Percentiles rank a stretch among this genome's conserved stretches.
Evolutionary conservation across 1,140 invertebrate species (phyloP).

Genomic region (Brachionus plicatilis): DNA sequence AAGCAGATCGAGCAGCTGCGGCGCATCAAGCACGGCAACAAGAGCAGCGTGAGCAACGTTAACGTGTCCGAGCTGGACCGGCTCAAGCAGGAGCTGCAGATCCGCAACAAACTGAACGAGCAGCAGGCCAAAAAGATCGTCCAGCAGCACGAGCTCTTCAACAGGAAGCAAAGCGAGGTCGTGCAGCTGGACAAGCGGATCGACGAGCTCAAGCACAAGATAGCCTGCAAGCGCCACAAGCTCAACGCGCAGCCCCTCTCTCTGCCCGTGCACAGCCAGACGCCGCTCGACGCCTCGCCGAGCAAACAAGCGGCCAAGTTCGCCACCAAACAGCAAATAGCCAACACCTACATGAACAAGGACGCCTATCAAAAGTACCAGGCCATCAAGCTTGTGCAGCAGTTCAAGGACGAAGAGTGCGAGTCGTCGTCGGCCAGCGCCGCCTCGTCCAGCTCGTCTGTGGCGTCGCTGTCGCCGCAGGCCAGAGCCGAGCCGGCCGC

Average conservation of each 20-base stretch:
- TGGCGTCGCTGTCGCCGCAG: neutral
- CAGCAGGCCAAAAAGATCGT: conserved; percentile 80
- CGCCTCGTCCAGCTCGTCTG: neutral
- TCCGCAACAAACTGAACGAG: conserved; percentile 88
- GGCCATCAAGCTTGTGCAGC: conserved; percentile 41
- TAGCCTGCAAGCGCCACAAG: conserved; percentile 75
- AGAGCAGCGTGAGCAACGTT: conserved; percentile 61
- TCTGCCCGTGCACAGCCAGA: conserved; percentile 48
- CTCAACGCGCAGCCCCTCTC: conserved; percentile 52
- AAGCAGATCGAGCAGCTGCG: conserved; percentile 81
- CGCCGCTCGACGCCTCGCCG: conserved; percentile 45
- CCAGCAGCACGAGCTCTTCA: conserved; percentile 75
- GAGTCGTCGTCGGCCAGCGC: conserved; percentile 16
- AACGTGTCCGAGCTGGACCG: conserved; percentile 80
- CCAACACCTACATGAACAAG: conserved; percentile 48
- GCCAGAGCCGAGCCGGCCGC: neutral
- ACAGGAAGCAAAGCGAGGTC: conserved; percentile 79
- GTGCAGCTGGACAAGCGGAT: conserved; percentile 82
- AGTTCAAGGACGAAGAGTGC: conserved; percentile 18
- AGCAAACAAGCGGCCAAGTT: conserved; percentile 44
- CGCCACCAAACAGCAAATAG: conserved; percentile 46
- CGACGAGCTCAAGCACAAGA: conserved; percentile 65
- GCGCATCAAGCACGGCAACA: conserved; percentile 55
- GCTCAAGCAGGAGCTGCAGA: conserved; percentile 75
- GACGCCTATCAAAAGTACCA: conserved; percentile 48